Evolutionary conservation across 1,140 invertebrate genomes (phyloP).

Genomic region (Sipha flava): DNA sequence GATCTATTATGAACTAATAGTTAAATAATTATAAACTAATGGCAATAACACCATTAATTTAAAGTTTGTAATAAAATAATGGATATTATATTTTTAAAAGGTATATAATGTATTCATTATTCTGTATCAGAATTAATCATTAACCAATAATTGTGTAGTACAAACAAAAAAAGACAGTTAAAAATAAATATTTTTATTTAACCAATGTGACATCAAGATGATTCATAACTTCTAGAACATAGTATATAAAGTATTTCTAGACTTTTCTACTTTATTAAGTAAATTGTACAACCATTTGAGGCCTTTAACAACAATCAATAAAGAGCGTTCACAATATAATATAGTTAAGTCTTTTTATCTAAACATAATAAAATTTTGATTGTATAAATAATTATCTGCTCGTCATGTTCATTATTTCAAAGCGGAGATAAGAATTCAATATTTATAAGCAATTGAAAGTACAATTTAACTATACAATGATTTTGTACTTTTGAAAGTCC

Average conservation of each 20-base stretch:
- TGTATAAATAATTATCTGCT: background rate
- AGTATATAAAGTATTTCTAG: conserved; percentile 4
- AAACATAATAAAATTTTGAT: background rate
- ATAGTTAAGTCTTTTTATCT: background rate
- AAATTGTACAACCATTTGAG: background rate
- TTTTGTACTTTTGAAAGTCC: background rate
- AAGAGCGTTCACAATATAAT: background rate
- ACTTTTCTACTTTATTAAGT: conserved; percentile 7
- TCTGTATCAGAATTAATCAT: no score
- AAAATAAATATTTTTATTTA: conserved; percentile 17
- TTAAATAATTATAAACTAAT: no score
- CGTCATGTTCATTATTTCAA: background rate
- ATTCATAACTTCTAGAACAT: conserved; percentile 4
- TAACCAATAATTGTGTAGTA: no score
- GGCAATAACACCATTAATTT: no score
- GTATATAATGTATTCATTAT: no score
- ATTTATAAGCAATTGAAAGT: background rate
- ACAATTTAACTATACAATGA: background rate
- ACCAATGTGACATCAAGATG: background rate
- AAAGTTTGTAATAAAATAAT: no score
- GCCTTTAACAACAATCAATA: background rate
- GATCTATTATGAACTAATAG: no score
- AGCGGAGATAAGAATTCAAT: background rate
- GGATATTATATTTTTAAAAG: no score
- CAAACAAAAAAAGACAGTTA: background rate